These are phyloP conservation scores for Callorhinus ursinus DNA, from an alignment of 2,113 vertebrate genomes.

Conservation along the genomic window DNA sequence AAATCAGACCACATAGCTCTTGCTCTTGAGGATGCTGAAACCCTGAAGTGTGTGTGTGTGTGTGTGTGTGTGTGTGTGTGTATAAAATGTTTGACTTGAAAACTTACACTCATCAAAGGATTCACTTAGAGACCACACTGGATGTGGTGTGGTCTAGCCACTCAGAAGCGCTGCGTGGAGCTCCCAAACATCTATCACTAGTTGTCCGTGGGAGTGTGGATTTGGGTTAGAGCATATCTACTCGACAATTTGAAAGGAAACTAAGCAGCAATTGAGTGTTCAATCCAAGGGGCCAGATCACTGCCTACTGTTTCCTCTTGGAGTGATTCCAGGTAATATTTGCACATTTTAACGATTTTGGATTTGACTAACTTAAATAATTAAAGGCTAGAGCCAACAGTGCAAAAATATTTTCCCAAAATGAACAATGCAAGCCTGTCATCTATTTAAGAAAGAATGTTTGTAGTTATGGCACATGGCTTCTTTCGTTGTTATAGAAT, in stretches of 20 bases:
- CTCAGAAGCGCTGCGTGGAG: background rate
- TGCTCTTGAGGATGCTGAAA: background rate
- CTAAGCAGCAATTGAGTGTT: background rate
- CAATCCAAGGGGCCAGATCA: constrained; percentile 60
- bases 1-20: background rate
- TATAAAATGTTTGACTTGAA: background rate
- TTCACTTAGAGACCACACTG: background rate
- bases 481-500: constrained; percentile 53
- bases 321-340: constrained; percentile 64
- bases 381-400: constrained; percentile 54
- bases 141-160: accelerated
- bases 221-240: background rate
- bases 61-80: background rate
- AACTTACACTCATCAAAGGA: background rate
- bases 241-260: constrained; percentile 38
- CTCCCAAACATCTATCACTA: background rate
- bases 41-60: background rate
- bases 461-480: background rate
- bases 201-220: background rate
- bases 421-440: constrained; percentile 58
- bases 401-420: constrained; percentile 62
- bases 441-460: constrained; percentile 50
- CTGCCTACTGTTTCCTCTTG: constrained; percentile 62
- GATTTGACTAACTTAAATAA: constrained; percentile 65
- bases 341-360: constrained; percentile 55